These are phyloP conservation scores for Antechinus stuartii DNA, from an alignment of 2,113 vertebrate genomes.

Conservation along the genomic window DNA sequence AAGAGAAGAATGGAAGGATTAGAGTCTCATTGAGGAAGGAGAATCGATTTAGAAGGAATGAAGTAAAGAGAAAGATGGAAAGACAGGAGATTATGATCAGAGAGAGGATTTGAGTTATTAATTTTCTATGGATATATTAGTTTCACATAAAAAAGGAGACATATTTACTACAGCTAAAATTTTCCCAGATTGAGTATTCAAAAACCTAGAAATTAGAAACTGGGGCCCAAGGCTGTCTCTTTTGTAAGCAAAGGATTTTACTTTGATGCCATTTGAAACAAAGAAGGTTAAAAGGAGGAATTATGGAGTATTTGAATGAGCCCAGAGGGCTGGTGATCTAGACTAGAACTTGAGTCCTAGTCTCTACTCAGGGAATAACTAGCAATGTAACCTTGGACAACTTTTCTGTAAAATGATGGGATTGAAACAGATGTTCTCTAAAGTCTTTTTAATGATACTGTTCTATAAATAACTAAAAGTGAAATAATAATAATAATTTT, in stretches of 20 bases:
- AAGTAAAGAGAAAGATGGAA: neutral
- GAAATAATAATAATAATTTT: neutral
- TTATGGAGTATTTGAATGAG: neutral
- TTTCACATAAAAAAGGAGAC: neutral
- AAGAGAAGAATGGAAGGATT: neutral
- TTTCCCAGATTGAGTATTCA: neutral
- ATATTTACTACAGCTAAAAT: neutral
- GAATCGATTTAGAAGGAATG: neutral
- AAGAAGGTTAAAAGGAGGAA: neutral
- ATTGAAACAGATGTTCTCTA: neutral
- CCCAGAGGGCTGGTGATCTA: neutral
- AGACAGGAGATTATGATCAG: neutral
- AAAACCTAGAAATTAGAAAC: constrained; percentile 1
- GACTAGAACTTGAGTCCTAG: neutral
- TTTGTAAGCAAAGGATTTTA: neutral
- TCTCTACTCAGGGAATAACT: neutral
- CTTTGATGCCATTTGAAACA: neutral
- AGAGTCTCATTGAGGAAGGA: neutral
- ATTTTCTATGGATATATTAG: neutral
- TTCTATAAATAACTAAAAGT: neutral
- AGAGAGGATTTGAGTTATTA: constrained; percentile 8
- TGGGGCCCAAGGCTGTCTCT: neutral
- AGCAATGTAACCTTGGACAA: neutral
- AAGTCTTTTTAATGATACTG: neutral
- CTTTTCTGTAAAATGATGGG: neutral